phyloP scores from a whole-genome alignment of 2,113 vertebrate species.

The Dipodomys ordii region DNA sequence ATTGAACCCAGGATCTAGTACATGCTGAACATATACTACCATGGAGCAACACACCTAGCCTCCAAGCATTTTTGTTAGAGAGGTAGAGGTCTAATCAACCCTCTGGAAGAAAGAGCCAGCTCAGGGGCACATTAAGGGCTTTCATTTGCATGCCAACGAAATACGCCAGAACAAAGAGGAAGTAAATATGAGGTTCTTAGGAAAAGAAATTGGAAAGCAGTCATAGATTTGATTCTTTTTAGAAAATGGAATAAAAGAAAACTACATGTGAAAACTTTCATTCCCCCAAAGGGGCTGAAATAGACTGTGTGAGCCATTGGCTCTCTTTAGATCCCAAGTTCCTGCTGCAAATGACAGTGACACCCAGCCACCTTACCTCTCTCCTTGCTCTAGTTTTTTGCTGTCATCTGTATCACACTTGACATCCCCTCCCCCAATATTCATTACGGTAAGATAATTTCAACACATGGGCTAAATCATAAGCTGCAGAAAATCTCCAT shows the following conservation, averaged over 20 bases:
- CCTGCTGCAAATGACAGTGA: background rate
- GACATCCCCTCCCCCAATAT: background rate
- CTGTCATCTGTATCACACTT: slow-evolving; percentile 20
- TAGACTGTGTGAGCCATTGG: background rate
- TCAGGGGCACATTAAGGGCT: background rate
- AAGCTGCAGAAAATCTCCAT: background rate
- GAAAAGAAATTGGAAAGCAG: slow-evolving; percentile 10
- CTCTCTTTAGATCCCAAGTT: slow-evolving; percentile 11
- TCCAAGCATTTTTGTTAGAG: background rate
- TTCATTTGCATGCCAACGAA: background rate
- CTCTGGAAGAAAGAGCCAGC: background rate
- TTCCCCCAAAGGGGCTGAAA: background rate
- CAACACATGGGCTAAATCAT: background rate
- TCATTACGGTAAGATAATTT: slow-evolving; percentile 44
- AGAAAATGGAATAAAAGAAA: background rate
- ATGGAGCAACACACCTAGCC: too few relatives aligned
- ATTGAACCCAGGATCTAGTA: background rate
- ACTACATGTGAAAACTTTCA: background rate
- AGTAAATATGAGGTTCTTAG: background rate
- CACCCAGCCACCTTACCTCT: background rate
- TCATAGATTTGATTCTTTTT: background rate
- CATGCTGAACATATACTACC: background rate
- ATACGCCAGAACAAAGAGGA: slow-evolving; percentile 1
- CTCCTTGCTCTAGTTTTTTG: background rate
- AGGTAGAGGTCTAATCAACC: background rate